Base-by-base conservation (phyloP, 2,797 vertebrate genomes). In the Babyrousa celebensis region DNA sequence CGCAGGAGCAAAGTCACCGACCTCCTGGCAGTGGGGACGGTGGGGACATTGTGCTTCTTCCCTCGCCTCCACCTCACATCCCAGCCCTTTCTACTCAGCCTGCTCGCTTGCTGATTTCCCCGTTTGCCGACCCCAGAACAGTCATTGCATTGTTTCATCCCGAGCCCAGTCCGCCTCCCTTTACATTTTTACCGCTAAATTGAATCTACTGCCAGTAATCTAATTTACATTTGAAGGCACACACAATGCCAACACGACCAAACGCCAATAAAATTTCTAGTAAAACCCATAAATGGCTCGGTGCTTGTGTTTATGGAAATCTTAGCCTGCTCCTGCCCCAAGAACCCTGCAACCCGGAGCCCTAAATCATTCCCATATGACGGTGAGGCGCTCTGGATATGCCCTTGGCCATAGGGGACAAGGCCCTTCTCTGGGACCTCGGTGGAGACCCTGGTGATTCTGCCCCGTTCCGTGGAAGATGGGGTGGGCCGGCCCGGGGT, bases 251-350 rank as follows among this genome's bases (percentile, higher is more conserved):
- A 98, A 98, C 97, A 96, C 91, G 97, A 98, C 98, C 98, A 90
- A 98, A 97, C 92, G 98, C 98, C 98, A 98, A 98, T 98, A 98
- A 98, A 98, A 97, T 96, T 98, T 98, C 98, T 98, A 98, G 98
- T 98, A 98, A 98, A 98, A 98, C 97, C 98, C 97, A 97, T 98
- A 98, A 98, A 98, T 98, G 98, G 98, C 98, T 98, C 97, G 77
- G 98, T 96, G 98, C 98, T 98, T 32, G 95, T 98, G 98, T 98
- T 98, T 98, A 98, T 98, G 98, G 98, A 98, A 98, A 99, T 98
- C 97, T 98, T 98, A 98, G 98, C 98, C 98, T 96, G 75, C 97
- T 98, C 97, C 96, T 98, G 98, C 98, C 95, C 96, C 91, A 77
- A 94, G 97, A 89, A 96, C 96, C 97, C 96, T 85, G 85, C 97